Evolutionary conservation across 1,140 invertebrate genomes (phyloP).

Genomic region (Marisa cornuarietis): DNA sequence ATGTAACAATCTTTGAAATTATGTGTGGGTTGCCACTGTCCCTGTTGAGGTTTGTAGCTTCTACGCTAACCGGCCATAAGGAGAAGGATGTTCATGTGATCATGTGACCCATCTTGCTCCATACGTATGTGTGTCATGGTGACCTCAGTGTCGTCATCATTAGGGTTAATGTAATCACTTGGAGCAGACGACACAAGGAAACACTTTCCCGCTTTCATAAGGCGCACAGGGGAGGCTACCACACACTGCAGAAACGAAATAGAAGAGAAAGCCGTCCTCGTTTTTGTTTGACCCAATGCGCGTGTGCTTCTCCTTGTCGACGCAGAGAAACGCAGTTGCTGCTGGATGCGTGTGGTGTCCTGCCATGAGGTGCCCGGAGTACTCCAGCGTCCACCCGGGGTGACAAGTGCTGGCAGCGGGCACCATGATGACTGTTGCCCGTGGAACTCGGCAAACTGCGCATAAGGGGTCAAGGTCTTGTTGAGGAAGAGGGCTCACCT

Average conservation of each 20-base stretch:
- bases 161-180: no score
- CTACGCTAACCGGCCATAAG: no score
- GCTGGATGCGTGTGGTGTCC: slow-evolving; percentile 10
- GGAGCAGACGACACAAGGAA: slow-evolving; percentile 44
- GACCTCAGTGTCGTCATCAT: no score
- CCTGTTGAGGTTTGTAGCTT: no score
- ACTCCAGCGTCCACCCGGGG: slow-evolving; percentile 32
- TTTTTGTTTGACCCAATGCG: slow-evolving; percentile 6
- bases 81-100: no score
- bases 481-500: slow-evolving; percentile 1
- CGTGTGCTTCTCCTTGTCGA: slow-evolving; percentile 31
- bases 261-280: slow-evolving; percentile 38
- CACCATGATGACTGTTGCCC: slow-evolving; percentile 28
- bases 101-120: no score
- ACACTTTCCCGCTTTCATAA: slow-evolving; percentile 32
- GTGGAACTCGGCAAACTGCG: slow-evolving; percentile 25
- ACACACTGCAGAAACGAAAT: slow-evolving; percentile 31
- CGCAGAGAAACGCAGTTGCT: slow-evolving; percentile 32
- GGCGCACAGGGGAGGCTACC: slow-evolving; percentile 37
- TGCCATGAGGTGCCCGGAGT: slow-evolving; percentile 36
- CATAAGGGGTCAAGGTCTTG: slow-evolving; percentile 28
- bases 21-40: no score
- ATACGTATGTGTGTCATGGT: no score
- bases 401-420: slow-evolving; percentile 32
- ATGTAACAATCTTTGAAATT: no score